A percentile compares a stretch with the other conserved stretches of the same genome.
Evolutionary conservation across 2,113 vertebrate genomes (phyloP).

Genomic region (Stictonetta naevosa): DNA sequence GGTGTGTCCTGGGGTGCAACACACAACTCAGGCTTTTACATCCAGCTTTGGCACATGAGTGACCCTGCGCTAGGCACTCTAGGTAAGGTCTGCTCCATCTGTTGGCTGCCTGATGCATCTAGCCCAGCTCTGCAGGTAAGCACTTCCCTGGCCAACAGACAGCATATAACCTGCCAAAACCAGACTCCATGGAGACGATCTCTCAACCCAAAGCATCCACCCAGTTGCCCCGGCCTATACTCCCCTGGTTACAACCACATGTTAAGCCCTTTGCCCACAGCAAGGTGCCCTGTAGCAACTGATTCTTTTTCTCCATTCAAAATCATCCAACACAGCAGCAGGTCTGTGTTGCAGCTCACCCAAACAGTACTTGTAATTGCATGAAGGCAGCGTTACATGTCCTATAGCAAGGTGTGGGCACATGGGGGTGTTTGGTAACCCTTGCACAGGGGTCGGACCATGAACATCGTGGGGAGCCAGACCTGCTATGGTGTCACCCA

Average conservation of each 20-base stretch:
- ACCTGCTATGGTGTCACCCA: background rate
- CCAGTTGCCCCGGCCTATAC: background rate
- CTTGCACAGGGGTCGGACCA: background rate
- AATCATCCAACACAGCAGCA: background rate
- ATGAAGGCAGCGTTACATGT: background rate
- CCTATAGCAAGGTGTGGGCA: background rate
- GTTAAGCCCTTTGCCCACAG: background rate
- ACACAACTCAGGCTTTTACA: background rate
- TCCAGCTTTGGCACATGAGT: background rate
- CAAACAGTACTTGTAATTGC: background rate
- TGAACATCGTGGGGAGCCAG: rapidly evolving
- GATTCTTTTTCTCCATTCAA: background rate
- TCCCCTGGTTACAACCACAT: background rate
- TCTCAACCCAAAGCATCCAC: background rate
- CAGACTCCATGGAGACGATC: rapidly evolving
- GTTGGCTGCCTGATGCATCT: background rate
- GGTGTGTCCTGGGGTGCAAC: background rate
- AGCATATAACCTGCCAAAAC: background rate
- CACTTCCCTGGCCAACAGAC: background rate
- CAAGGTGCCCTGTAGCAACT: rapidly evolving
- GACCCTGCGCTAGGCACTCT: background rate
- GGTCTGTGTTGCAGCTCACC: background rate
- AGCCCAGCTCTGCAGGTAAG: background rate
- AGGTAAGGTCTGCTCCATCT: background rate
- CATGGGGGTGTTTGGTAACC: rapidly evolving